Base-by-base conservation (phyloP, 2,113 vertebrate species). In the Oxygymnocypris stewartii region DNA sequence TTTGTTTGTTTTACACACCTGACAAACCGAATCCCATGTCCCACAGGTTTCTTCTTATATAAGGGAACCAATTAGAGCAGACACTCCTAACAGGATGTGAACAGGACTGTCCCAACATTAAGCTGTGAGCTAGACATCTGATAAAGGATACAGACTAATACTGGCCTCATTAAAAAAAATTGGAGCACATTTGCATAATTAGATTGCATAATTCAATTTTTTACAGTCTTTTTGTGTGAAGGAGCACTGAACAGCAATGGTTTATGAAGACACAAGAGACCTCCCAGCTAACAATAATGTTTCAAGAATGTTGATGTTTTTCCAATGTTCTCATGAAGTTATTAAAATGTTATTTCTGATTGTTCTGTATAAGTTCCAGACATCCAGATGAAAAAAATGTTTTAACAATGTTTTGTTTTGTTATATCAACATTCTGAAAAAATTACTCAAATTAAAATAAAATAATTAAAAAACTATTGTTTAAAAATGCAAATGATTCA, bases 1-100 rank as follows among this genome's bases (percentile, higher is more conserved):
- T 88, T 89, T 85, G 73, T 82, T 90, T 88, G 88, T 88, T 59
- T 63, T 80, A 82, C 87, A 87, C 84, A 82, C 84, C 82, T 89
- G 89, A 89, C 88, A 88, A 77, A 86, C 85, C 80, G 73, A 87
- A 85, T 85, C 80, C 84, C 51, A 14, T 89, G 88, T 89, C 89
- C 90, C 89, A 90, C 88, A 88, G 86, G 79, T 91, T 89, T 87
- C 75, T 74, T 31, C 78, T 92, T 92, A 89, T 89, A 80, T 90
- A 90, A 91, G 79, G 18, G 35, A 77, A 73, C 84, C 88, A 91
- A 92, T 90, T 91, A 92, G 81, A 59, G 81, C 63, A 83, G 86
- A 88, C 75, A 85, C 85, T 86, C 85, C 86, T 85, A 86, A 90
- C 63, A 79, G 78, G 88, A 86, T 83, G 61, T 73, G 85, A 87